A percentile compares a stretch with the other conserved stretches of the same genome.
These are phyloP conservation scores for Galendromus occidentalis DNA, from an alignment of 1,140 invertebrate species.

Conservation along the genomic window DNA sequence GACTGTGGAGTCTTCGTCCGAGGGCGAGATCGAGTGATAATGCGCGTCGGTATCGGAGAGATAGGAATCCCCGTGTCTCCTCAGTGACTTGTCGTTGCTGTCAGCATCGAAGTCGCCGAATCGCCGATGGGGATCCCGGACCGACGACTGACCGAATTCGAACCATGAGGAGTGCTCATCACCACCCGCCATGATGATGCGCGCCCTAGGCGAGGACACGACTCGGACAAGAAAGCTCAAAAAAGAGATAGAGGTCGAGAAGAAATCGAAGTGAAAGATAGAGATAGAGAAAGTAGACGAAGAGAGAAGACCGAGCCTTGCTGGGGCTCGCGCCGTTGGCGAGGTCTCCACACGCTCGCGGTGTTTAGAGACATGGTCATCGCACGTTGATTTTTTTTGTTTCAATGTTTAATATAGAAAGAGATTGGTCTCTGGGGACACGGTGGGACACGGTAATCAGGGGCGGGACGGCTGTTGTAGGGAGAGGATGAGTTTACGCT, in stretches of 20 bases:
- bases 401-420: background rate
- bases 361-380: background rate
- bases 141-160: background rate
- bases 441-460: background rate
- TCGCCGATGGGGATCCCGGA: background rate
- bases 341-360: background rate
- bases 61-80: too few species aligned
- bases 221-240: background rate
- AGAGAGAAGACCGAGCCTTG: background rate
- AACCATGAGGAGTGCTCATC: background rate
- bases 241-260: background rate
- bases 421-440: background rate
- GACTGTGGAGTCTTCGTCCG: background rate
- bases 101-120: too few species aligned
- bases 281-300: background rate
- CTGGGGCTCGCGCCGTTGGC: background rate
- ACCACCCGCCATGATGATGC: background rate
- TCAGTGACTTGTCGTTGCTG: too few species aligned
- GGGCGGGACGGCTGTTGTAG: background rate
- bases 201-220: background rate
- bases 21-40: background rate
- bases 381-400: constrained; percentile 2
- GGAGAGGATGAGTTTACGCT: background rate
- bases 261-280: background rate
- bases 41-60: too few species aligned